A percentile compares a stretch with the other conserved stretches of the same genome.
Evolutionary conservation across 2,797 vertebrate species (phyloP).

Genomic region (Alauda arvensis): DNA sequence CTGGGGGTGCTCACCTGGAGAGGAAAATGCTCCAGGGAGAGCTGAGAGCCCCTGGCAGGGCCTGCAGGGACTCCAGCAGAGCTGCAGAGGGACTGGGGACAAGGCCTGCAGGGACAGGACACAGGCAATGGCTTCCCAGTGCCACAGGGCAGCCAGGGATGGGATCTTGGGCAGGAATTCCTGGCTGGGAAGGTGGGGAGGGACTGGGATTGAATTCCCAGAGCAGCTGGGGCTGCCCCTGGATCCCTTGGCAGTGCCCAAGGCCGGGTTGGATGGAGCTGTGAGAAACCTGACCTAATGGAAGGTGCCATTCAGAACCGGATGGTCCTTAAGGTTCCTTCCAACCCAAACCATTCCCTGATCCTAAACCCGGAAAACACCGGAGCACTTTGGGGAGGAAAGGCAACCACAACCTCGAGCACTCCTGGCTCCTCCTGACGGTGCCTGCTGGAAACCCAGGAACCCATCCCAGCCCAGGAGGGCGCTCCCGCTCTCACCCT

Average conservation of each 20-base stretch:
- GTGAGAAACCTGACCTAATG: neutral
- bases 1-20: accelerated
- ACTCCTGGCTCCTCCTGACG: neutral
- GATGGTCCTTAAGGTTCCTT: neutral
- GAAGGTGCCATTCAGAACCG: neutral
- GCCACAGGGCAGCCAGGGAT: neutral
- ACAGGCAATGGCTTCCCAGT: neutral
- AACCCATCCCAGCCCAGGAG: neutral
- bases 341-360: neutral
- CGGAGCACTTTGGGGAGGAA: accelerated
- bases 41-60: accelerated
- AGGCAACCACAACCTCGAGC: accelerated
- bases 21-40: accelerated
- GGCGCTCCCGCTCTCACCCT: slow-evolving; percentile 72
- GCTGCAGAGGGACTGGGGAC: neutral
- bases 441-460: neutral
- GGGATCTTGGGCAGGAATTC: neutral
- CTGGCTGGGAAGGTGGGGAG: neutral
- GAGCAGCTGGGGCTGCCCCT: neutral
- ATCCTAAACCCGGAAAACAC: neutral
- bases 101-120: neutral
- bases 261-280: accelerated
- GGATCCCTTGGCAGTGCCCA: accelerated
- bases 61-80: neutral
- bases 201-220: too few species aligned